Evolutionary conservation across 2,113 vertebrate genomes (phyloP), one percentile per base, ranked within the genome.

Genomic region (Lates calcarifer): DNA sequence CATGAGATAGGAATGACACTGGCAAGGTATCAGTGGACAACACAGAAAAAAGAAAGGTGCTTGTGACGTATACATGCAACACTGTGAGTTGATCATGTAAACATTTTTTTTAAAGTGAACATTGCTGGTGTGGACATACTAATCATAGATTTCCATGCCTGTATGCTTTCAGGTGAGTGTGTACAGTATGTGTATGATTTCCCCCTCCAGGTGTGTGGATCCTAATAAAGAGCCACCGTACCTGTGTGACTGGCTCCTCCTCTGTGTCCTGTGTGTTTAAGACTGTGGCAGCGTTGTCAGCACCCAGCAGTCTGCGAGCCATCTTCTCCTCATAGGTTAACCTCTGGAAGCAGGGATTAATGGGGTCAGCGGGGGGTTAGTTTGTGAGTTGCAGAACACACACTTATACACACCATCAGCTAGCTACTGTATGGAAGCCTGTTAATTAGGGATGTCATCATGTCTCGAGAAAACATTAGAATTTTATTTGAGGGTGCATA

Each of bases 261-360:
- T 98, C 97, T 39, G 95, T 93, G 56, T 98, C 97, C 91, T 97
- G 97, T 31, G 96, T 89, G 55, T 94, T 97, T 90, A 99, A 96
- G 78, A 99, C 97, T 22, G 96, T 98, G 85, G 97, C 97, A 26
- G 96, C 98, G 4, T 95, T 99, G 94, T 99, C 98, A 6, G 97
- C 98, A 63, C 98, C 98, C 83, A 99, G 95, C 67, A 99, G 92
- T 28, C 98, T 95, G 65, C 98, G 98, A 75, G 98, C 98, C 97
- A 99, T 99, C 94, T 99, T 98, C 92, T 99, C 98, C 79, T 99
- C 98, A 24, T 99, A 99, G 0, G 98, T 99, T 94, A 99, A 90
- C 90, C 93, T 98, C 98, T 99, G 95, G 82, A 95, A 95, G 91
- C 93, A 95, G 74, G 87, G 91, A 89, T 94, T 94, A 93, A 89